Conservation (phyloP, 2,888 invertebrate genomes). For the Minunthozetes semirufus region DNA sequence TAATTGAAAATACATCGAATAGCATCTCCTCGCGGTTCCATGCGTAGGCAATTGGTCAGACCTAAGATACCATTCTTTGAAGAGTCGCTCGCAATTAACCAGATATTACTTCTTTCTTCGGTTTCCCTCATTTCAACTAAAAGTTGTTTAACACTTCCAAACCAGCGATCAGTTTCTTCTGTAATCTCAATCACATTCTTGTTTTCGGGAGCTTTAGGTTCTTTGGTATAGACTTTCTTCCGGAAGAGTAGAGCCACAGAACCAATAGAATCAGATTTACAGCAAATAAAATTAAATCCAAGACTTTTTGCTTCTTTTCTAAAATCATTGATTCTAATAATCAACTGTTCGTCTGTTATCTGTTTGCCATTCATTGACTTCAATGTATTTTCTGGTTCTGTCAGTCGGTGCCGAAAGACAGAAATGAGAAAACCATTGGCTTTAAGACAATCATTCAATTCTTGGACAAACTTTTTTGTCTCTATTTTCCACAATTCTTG, state of each 20-base stretch:
- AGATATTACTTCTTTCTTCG: slow-evolving; percentile 47
- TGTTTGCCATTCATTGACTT: slow-evolving; percentile 48
- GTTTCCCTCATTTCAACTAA: slow-evolving; percentile 51
- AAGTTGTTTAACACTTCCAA: slow-evolving; percentile 67
- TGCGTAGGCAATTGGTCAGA: slow-evolving; percentile 51
- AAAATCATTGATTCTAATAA: not conserved
- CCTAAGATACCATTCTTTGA: slow-evolving; percentile 52
- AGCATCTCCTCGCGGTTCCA: slow-evolving; percentile 47
- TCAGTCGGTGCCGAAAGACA: not conserved
- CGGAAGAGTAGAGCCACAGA: slow-evolving; percentile 57
- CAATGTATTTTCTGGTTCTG: slow-evolving; percentile 32
- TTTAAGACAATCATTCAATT: not conserved
- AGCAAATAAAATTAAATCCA: slow-evolving; percentile 43
- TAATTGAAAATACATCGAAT: slow-evolving; percentile 39
- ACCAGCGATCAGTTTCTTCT: slow-evolving; percentile 56
- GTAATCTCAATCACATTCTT: slow-evolving; percentile 36
- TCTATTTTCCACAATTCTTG: slow-evolving; percentile 9
- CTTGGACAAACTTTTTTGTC: not conserved
- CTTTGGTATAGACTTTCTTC: slow-evolving; percentile 46
- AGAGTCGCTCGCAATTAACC: slow-evolving; percentile 48
- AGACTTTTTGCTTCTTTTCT: not conserved
- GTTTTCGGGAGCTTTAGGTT: not conserved
- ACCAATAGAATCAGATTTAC: slow-evolving; percentile 59
- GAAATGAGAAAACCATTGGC: not conserved
- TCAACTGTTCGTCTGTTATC: too few relatives aligned